Conservation (phyloP, 2,888 invertebrate genomes). For the Mythimna ferrago region DNA sequence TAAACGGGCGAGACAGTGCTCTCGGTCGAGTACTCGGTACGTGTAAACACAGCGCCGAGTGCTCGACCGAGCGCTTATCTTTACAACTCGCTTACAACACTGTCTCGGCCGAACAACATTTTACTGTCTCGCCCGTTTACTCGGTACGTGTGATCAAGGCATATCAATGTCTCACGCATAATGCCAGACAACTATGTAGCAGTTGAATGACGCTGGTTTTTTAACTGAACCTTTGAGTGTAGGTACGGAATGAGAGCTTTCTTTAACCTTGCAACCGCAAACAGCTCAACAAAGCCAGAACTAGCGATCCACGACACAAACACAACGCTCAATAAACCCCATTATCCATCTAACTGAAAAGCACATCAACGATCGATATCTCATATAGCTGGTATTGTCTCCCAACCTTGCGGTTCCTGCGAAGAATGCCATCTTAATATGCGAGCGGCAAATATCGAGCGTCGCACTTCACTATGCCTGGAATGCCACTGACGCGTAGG, state of each 20-base stretch:
- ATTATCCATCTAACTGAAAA: conserved; percentile 58
- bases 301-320: conserved; percentile 15
- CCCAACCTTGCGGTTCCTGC: conserved; percentile 21
- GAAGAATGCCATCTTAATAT: conserved; percentile 62
- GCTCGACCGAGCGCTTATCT: no score
- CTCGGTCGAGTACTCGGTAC: no score
- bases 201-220: no score
- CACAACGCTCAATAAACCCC: conserved; percentile 38
- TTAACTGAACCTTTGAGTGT: no score
- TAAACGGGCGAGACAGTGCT: no score
- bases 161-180: no score
- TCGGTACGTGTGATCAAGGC: no score
- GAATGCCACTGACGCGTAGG: conserved; percentile 74
- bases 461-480: conserved; percentile 69
- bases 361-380: conserved; percentile 60
- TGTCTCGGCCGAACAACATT: no score
- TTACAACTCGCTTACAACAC: no score
- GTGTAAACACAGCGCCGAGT: no score
- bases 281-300: conserved; percentile 1
- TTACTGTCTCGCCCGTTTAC: no score
- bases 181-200: no score
- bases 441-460: conserved; percentile 61
- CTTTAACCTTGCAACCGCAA: neutral
- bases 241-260: neutral
- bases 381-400: conserved; percentile 60